Evolutionary conservation across 2,888 invertebrate genomes (phyloP).

Genomic region (Agrochola lota): DNA sequence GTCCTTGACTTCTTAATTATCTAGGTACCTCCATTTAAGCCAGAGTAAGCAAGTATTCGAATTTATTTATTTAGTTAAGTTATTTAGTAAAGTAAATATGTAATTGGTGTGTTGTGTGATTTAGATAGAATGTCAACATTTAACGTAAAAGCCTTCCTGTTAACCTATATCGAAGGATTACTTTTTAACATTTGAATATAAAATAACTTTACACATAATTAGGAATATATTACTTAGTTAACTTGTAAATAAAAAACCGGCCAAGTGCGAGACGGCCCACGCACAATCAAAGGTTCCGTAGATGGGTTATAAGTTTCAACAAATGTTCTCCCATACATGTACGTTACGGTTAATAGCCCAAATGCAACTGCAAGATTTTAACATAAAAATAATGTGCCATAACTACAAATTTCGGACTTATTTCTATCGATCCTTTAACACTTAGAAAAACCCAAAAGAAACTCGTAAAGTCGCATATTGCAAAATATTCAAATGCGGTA

Average conservation of each 20-base stretch:
- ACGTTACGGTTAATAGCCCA: too few species aligned
- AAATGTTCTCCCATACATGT: too few species aligned
- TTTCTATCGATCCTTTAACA: neutral
- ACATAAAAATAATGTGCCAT: too few species aligned
- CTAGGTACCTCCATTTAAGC: neutral
- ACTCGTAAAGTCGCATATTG: neutral
- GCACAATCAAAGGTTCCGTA: too few species aligned
- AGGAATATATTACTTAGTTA: neutral
- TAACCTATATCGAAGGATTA: conserved; percentile 28
- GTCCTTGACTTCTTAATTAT: neutral
- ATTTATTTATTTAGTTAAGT: conserved; percentile 43
- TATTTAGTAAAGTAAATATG: conserved; percentile 42
- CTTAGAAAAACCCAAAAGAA: neutral
- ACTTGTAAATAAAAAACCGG: too few species aligned
- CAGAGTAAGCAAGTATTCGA: conserved; percentile 21
- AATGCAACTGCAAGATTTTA: too few species aligned
- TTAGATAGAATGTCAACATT: conserved; percentile 29
- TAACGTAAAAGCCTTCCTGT: conserved; percentile 30
- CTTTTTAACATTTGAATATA: conserved; percentile 15
- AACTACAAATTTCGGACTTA: too few species aligned
- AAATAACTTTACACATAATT: neutral
- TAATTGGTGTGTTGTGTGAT: conserved; percentile 1
- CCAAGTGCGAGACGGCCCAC: too few species aligned
- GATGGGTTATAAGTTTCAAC: too few species aligned
- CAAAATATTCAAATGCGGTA: conserved; percentile 3